Evolutionary conservation across 2,888 invertebrate genomes (phyloP), one percentile per base, ranked within the genome.

Genomic region (Lathronympha strigana): DNA sequence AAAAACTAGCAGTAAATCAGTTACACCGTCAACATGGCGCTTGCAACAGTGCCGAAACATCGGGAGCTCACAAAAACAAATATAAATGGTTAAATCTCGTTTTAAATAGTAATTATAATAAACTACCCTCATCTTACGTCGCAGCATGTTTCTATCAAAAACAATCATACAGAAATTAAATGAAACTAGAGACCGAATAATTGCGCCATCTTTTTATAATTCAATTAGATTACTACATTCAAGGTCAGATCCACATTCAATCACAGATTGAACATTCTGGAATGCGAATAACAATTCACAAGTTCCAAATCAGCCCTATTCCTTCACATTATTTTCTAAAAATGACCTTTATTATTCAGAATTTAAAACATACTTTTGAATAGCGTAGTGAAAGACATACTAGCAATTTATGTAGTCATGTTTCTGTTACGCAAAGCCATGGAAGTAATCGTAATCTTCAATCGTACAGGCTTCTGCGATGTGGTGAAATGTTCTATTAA

Each of bases 211-310:
- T 36, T 15, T 5, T 36, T 36, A 15, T 36, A n/a, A 40, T 15
- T 40, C 2, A 54, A 57, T 63, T 38, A 49, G 45, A 45, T 63
- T 11, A 57, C 2, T 4, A 54, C 5, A 33, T 9, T 25, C 25
- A 63, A 58, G 57, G 63, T 63, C 50, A 50, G 28, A 43, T 57
- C 40, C 8, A 50, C 58, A 51, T 63, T 63, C 58, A 51, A 63
- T 58, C 63, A 51, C 33, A 8, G 33, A 58, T 63, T 17, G 21
- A 61, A 23, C n/a, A 15, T 45, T 51, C 40, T 51, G 63, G 58
- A 57, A 63, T 63, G 50, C 31, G 13, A 49, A 53, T 25, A 57
- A 25, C 28, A 40, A 11, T 21, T 33, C 4, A 19, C 9, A 4
- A 9, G 1, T 19, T 25, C 11, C 38, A 17, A 23, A 40, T 2